Evolutionary conservation across 2,888 invertebrate species (phyloP).

Genomic region (Eupelmus urozonus): DNA sequence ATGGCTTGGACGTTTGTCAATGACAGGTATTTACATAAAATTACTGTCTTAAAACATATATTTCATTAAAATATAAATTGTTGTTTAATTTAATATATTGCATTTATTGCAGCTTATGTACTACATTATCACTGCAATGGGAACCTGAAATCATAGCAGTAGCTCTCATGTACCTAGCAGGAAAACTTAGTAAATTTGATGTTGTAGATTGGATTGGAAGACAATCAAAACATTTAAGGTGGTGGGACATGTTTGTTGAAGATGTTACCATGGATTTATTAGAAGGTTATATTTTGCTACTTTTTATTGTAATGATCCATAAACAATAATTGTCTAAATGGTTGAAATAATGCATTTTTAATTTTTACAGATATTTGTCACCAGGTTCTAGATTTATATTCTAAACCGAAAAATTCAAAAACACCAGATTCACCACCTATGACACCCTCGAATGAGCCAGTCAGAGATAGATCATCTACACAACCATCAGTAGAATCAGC

Average conservation of each 20-base stretch:
- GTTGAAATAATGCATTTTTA: not conserved
- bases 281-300: slow-evolving; percentile 81
- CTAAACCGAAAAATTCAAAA: slow-evolving; percentile 82
- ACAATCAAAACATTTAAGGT: slow-evolving; percentile 86
- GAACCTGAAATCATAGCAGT: slow-evolving; percentile 99
- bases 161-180: slow-evolving; percentile 97
- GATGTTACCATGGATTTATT: slow-evolving; percentile 95
- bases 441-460: slow-evolving; percentile 75
- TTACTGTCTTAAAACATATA: not conserved
- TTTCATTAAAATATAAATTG: slow-evolving; percentile 31
- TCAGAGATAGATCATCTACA: slow-evolving; percentile 68
- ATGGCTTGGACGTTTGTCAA: slow-evolving; percentile 99
- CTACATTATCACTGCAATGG: slow-evolving; percentile 97
- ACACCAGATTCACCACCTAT: slow-evolving; percentile 85
- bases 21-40: slow-evolving; percentile 83
- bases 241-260: slow-evolving; percentile 99
- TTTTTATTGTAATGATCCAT: not conserved
- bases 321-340: not conserved
- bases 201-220: slow-evolving; percentile 95
- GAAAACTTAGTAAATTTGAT: slow-evolving; percentile 96
- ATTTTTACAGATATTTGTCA: slow-evolving; percentile 90
- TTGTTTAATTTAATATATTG: slow-evolving; percentile 24
- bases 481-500: slow-evolving; percentile 69
- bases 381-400: slow-evolving; percentile 95
- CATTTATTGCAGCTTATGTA: slow-evolving; percentile 86